Evolutionary conservation across 2,888 invertebrate species (phyloP).

Genomic region (Heliconius erato): DNA sequence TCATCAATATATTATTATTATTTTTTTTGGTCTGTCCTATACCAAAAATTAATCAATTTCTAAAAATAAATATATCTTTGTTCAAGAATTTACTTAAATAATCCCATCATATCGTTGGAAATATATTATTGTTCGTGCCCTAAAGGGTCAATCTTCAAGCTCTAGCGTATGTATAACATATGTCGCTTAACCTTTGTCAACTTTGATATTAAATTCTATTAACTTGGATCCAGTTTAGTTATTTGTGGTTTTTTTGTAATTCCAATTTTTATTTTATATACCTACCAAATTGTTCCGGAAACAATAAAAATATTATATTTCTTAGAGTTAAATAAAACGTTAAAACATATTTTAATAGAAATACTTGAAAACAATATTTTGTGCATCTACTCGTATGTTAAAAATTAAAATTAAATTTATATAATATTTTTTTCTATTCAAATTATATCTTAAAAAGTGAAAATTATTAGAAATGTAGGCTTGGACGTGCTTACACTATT

Average conservation of each 20-base stretch:
- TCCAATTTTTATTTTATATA: not conserved
- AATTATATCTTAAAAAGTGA: too few species aligned
- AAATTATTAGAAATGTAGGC: too few species aligned
- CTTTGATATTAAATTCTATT: conserved; percentile 25
- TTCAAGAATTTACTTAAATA: not conserved
- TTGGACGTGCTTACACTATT: not conserved
- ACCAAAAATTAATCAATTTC: not conserved
- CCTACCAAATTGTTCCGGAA: not conserved
- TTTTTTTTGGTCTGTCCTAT: not conserved
- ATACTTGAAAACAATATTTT: not conserved
- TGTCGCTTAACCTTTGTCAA: conserved; percentile 15
- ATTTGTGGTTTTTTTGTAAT: not conserved
- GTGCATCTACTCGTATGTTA: too few species aligned
- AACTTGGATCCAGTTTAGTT: conserved; percentile 1
- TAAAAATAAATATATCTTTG: not conserved
- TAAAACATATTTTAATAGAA: not conserved
- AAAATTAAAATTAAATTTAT: too few species aligned
- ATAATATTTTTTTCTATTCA: too few species aligned
- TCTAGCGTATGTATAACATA: conserved; percentile 5
- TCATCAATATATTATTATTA: too few species aligned
- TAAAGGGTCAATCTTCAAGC: conserved; percentile 12
- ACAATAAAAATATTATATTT: not conserved
- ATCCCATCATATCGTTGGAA: not conserved
- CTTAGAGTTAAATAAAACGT: not conserved
- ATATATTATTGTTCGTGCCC: conserved; percentile 9